Conservation (phyloP, 2,888 invertebrate genomes). For the Antheraea yamamai region DNA sequence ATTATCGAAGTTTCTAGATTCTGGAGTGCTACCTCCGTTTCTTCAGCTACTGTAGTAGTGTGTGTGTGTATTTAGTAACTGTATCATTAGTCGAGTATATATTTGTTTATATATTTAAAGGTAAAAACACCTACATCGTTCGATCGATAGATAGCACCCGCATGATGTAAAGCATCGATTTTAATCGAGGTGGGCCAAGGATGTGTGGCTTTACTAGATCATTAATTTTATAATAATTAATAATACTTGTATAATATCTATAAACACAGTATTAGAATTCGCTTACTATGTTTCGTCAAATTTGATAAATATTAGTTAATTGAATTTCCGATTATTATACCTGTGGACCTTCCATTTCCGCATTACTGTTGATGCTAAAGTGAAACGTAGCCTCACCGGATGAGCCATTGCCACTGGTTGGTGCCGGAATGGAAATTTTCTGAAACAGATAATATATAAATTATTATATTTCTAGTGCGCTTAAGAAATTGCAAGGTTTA, state of each 20-base stretch:
- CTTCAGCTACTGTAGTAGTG: neutral
- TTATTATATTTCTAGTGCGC: neutral
- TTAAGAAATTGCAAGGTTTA: neutral
- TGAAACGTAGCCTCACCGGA: constrained; percentile 84
- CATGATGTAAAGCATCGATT: constrained; percentile 45
- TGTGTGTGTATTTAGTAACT: neutral
- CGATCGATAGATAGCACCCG: constrained; percentile 49
- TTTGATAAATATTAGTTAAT: neutral
- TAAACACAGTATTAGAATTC: neutral
- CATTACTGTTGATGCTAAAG: constrained; percentile 90
- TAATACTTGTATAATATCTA: neutral
- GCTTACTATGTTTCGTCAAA: neutral
- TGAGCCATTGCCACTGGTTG: constrained; percentile 78
- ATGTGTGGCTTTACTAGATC: constrained; percentile 40
- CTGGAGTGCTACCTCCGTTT: neutral
- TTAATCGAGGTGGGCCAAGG: constrained; percentile 49
- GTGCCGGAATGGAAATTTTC: constrained; percentile 90
- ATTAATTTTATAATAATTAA: constrained; percentile 26
- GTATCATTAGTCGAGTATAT: neutral
- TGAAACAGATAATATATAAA: constrained; percentile 63
- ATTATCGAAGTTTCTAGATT: neutral
- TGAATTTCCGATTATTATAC: constrained; percentile 41
- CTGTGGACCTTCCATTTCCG: constrained; percentile 91
- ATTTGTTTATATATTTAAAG: constrained; percentile 3
- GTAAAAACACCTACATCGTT: constrained; percentile 26